Conservation (phyloP, 2,888 invertebrate species). For the Sphecodes monilicornis region DNA sequence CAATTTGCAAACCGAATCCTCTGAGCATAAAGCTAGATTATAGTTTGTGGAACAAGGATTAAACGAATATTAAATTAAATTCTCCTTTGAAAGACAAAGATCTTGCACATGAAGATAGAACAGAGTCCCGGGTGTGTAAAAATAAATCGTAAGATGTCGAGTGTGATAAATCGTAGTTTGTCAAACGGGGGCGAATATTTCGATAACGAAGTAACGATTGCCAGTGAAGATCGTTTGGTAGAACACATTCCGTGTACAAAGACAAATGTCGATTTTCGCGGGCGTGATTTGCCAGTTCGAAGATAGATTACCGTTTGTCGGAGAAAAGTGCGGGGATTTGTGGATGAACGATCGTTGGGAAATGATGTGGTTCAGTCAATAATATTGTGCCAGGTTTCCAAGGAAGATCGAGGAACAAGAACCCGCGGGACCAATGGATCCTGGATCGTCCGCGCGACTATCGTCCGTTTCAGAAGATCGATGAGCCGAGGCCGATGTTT, state of each 20-base stretch:
- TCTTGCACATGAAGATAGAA: not conserved
- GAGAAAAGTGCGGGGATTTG: not conserved
- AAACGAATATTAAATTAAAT: not conserved
- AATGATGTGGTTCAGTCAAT: conserved; percentile 7
- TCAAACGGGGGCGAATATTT: not conserved
- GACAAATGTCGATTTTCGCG: not conserved
- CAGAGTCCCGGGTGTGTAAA: no score
- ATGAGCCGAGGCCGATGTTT: conserved; percentile 49
- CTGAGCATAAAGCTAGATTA: no score
- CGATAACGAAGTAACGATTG: conserved; percentile 7
- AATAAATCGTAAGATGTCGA: not conserved
- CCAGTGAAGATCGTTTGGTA: not conserved
- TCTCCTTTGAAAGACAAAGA: not conserved
- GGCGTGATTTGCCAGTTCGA: not conserved
- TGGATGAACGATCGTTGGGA: not conserved
- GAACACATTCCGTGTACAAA: not conserved
- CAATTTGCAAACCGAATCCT: no score
- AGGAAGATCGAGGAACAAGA: conserved; percentile 50
- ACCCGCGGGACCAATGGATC: conserved; percentile 55
- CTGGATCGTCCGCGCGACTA: conserved; percentile 50
- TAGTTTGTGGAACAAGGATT: no score
- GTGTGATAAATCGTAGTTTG: not conserved
- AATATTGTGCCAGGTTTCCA: conserved; percentile 26
- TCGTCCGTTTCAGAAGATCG: conserved; percentile 51
- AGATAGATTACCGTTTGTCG: not conserved